A percentile compares a stretch with the other conserved stretches of the same genome.
phyloP scores from a whole-genome alignment of 1,140 invertebrate species.

The Samia ricini region DNA sequence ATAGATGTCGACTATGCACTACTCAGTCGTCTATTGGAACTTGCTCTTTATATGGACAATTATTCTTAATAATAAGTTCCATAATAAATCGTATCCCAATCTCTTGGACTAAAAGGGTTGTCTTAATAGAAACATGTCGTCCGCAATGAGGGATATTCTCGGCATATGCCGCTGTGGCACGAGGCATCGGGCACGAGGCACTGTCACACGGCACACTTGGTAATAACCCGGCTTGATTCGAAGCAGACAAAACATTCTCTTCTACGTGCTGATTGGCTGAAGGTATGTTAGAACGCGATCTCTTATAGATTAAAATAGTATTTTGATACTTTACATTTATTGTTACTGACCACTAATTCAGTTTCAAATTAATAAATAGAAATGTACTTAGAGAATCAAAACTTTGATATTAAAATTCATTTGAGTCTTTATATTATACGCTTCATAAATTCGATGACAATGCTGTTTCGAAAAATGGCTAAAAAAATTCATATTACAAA shows the following conservation, averaged over 20 bases:
- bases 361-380: no score
- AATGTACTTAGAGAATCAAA: no score
- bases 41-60: background rate
- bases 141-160: conserved; percentile 58
- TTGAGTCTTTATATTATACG: no score
- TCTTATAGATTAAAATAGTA: background rate
- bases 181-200: conserved; percentile 32
- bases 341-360: no score
- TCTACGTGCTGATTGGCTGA: conserved; percentile 44
- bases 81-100: background rate
- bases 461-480: no score
- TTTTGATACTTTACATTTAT: conserved; percentile 38
- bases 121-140: conserved; percentile 66
- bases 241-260: conserved; percentile 65
- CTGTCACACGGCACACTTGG: conserved; percentile 45
- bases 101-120: conserved; percentile 62
- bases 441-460: no score
- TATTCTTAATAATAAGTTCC: background rate
- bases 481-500: no score
- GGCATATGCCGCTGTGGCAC: conserved; percentile 41
- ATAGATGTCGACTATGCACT: no score
- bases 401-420: no score
- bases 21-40: background rate
- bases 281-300: conserved; percentile 28
- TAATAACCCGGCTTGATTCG: conserved; percentile 28